Evolutionary conservation across 2,888 invertebrate genomes (phyloP).

Genomic region (Tortricodes alternella): DNA sequence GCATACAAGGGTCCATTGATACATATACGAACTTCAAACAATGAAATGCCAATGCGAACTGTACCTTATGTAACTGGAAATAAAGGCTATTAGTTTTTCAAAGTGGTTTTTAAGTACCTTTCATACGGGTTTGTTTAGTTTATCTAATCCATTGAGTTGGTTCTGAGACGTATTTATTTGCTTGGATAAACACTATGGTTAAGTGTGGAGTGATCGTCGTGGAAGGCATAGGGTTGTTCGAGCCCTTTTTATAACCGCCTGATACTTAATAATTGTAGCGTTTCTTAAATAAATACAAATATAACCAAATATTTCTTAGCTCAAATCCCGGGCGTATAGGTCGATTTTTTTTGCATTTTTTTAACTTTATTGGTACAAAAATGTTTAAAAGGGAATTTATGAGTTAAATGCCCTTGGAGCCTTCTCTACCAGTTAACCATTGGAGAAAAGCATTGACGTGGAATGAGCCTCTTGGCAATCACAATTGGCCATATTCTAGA

Average conservation of each 20-base stretch:
- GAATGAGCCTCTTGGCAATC: no score
- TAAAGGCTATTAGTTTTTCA: neutral
- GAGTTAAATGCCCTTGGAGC: no score
- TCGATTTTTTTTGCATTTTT: no score
- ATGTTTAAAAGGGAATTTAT: no score
- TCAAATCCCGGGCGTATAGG: no score
- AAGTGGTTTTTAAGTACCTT: constrained; percentile 4
- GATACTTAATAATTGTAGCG: neutral
- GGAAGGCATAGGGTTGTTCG: neutral
- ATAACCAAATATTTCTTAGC: neutral
- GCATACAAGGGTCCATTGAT: constrained; percentile 69
- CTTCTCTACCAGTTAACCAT: no score
- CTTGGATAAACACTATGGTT: constrained; percentile 52
- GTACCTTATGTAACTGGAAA: neutral
- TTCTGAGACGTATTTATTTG: constrained; percentile 58
- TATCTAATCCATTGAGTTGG: constrained; percentile 55
- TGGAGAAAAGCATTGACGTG: no score
- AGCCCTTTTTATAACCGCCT: neutral
- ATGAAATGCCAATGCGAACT: neutral
- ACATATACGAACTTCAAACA: constrained; percentile 28
- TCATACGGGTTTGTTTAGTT: constrained; percentile 53
- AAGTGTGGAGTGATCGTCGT: constrained; percentile 9
- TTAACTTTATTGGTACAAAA: no score
- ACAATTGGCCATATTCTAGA: no score
- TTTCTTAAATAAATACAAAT: neutral